Base-by-base conservation (phyloP, 1,140 invertebrate species). In the Orius laevigatus region DNA sequence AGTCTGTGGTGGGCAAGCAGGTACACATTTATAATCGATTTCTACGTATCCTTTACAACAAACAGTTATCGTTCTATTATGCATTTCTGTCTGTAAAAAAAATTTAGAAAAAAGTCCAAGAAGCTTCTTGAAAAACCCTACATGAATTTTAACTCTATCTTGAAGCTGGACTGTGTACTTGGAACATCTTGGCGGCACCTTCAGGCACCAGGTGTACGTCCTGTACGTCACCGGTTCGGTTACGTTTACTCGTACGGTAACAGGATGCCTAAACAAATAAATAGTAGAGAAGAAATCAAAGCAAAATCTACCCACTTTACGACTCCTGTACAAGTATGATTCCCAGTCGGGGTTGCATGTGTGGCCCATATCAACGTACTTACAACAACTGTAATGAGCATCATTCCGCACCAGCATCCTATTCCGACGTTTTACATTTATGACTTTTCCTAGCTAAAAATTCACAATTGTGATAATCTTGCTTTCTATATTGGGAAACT, bases 121-220 rank as follows among this genome's bases (percentile, higher is more conserved):
- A 38, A 19, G 19, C 18, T 18, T 2, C 46, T 31, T 11, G 20
- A 41, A 43, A 20, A 47, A 11, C 19, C 45, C 48, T 50, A 56
- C 55, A 36, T 59, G 49, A 15, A 51, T 48, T 42, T 48, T 56
- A 15, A 54, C 31, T 11, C 53, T 48, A 12, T 58, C 55, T 40
- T 50, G 49, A 38, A 57, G 47, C 41, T 55, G 50, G 3, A 52
- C 42, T 8, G 50, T 54, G 50, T 57, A 57, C 34, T 56, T 56
- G 34, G 53, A 53, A 38, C 58, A 59, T 15, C 58, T 48, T 16
- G 58, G 58, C n/a, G 58, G 58, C 3, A 59, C 53, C 14, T 51
- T 51, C 15, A 59, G 41, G 35, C 58, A 59, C 58, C 58, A 59
- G 1, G 55, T 55, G 53, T 58, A 57, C 5, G 48, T 49, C 15